phyloP scores from a whole-genome alignment of 1,140 invertebrate species.

The Tetramorium parvispinum region DNA sequence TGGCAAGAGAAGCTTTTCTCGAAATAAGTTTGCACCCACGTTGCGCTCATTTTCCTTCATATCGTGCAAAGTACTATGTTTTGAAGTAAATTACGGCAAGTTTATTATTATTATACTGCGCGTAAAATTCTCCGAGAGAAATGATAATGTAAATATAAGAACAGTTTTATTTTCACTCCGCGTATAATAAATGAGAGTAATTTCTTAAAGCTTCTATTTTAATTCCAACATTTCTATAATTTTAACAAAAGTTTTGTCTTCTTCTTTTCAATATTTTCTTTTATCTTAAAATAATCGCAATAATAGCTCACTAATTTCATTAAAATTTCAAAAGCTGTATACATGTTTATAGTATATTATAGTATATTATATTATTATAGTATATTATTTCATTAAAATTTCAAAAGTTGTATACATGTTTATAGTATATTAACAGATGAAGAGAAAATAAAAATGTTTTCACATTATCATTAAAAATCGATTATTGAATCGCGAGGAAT shows the following conservation, averaged over 20 bases:
- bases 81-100: constrained; percentile 41
- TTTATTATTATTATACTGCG: constrained; percentile 22
- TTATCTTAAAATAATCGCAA: not conserved
- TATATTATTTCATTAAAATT: too few species aligned
- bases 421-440: not conserved
- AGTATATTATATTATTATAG: too few species aligned
- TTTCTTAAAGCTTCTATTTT: constrained; percentile 16
- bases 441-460: not conserved
- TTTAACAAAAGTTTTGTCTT: not conserved
- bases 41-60: not conserved
- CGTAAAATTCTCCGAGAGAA: constrained; percentile 16
- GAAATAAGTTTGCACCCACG: constrained; percentile 26
- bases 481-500: not conserved
- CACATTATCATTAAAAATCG: not conserved
- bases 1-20: not conserved
- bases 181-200: constrained; percentile 15
- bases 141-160: constrained; percentile 22
- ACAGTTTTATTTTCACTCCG: not conserved
- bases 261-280: not conserved
- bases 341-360: not conserved
- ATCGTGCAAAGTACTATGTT: not conserved
- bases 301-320: not conserved
- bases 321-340: not conserved
- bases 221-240: constrained; percentile 7
- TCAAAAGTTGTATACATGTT: too few species aligned